Evolutionary conservation across 2,888 invertebrate species (phyloP).

Genomic region (Drosophila yooni): DNA sequence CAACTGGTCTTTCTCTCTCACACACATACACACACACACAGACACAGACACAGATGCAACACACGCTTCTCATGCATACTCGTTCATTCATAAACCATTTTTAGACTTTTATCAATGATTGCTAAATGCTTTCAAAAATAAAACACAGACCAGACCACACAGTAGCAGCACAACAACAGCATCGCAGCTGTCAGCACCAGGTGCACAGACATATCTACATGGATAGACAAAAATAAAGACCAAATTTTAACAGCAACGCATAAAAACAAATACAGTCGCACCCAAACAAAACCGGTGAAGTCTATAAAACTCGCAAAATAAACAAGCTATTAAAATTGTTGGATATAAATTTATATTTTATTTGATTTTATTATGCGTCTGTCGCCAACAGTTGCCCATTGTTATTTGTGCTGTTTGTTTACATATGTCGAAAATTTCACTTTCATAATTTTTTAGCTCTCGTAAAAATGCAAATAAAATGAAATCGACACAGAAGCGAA

Average conservation of each 20-base stretch:
- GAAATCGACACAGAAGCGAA: slow-evolving; percentile 21
- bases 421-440: slow-evolving; percentile 49
- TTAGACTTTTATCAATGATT: slow-evolving; percentile 80
- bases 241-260: slow-evolving; percentile 43
- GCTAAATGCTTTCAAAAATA: slow-evolving; percentile 76
- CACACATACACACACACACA: not conserved
- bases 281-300: slow-evolving; percentile 3
- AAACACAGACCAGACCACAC: slow-evolving; percentile 60
- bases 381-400: slow-evolving; percentile 13
- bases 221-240: slow-evolving; percentile 26
- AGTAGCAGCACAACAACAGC: slow-evolving; percentile 31
- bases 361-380: slow-evolving; percentile 58
- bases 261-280: slow-evolving; percentile 16
- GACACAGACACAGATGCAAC: not conserved
- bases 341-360: slow-evolving; percentile 46
- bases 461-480: slow-evolving; percentile 71
- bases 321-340: slow-evolving; percentile 45
- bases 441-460: slow-evolving; percentile 55
- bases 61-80: slow-evolving; percentile 6
- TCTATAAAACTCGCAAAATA: slow-evolving; percentile 26
- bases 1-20: slow-evolving; percentile 18
- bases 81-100: slow-evolving; percentile 76
- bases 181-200: slow-evolving; percentile 57
- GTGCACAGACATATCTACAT: slow-evolving; percentile 36
- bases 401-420: slow-evolving; percentile 22